Base-by-base conservation (phyloP, 2,113 vertebrate genomes). In the Peromyscus leucopus region DNA sequence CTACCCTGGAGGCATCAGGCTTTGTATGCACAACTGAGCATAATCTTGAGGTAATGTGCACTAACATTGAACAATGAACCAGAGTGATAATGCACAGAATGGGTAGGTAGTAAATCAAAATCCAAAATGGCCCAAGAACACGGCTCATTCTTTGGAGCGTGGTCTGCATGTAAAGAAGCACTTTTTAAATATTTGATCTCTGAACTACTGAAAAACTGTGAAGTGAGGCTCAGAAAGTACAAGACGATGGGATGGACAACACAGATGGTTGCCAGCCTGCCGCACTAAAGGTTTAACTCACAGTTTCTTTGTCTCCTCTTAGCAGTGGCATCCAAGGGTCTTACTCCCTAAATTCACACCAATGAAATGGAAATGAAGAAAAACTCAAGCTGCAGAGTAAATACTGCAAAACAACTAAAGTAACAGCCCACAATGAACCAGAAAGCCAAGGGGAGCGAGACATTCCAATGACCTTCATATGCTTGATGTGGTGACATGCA, bases 391-490 rank as follows among this genome's bases (percentile, higher is more conserved):
- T 55, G 36, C 76, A 85, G 39, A 92, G 22, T 2, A 46, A 57
- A 61, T 48, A 42, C 21, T 26, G 22, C 36, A 48, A 89, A 96
- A 71, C 8, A 89, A 28, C 5, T 13, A 71, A 51, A 92, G 16
- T 22, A 48, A 89, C 8, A 36, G 39, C 1, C 0, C 67, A 67
- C 1, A 11, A 48, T 13, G 10, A 21, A 5, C 42, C 15, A 7
- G 5, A 28, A 51, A 36, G n/a, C 10, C 63, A 87, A 87, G 7
- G 2, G 51, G 15, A 46, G 8, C 31, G 12, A 57, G 3, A 33
- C 2, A 22, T 67, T 33, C 16, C 17, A 42, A 28, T 0, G 22
- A 24, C 15, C 63, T 39, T 16, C n/a, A 24, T 19, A 1, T 24
- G 76, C 0, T 1, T 16, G 51, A 16, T 11, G 2, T 59, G 17